Percentiles rank a stretch among this genome's conserved stretches.
Evolutionary conservation across 92 coral and sea anemone genomes (phyloP).

Genomic region (Bergia sp.): DNA sequence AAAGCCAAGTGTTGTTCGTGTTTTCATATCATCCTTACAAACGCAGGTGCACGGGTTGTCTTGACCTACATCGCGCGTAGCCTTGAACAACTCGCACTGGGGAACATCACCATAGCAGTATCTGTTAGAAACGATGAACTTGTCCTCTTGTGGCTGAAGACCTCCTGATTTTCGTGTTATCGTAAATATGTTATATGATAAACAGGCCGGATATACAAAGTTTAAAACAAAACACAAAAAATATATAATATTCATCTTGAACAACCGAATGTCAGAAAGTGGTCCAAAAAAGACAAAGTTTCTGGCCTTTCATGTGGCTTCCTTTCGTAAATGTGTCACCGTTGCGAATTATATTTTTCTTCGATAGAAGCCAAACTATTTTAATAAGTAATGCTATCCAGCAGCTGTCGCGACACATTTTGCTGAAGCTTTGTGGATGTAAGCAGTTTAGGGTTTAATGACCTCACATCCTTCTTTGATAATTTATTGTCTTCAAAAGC

Average conservation of each 20-base stretch:
- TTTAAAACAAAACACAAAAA: neutral
- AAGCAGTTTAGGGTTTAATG: slow-evolving; percentile 19
- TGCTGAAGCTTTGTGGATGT: slow-evolving; percentile 12
- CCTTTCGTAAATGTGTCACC: neutral
- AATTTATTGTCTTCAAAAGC: neutral
- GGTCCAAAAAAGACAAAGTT: neutral
- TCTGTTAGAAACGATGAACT: slow-evolving; percentile 1
- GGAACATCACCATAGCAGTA: slow-evolving; percentile 16
- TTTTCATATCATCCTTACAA: neutral
- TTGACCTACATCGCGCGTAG: neutral
- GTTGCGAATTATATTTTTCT: neutral
- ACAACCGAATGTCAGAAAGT: neutral
- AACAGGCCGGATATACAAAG: neutral
- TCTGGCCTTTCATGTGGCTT: neutral
- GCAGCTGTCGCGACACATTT: slow-evolving; percentile 7
- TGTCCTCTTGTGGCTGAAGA: slow-evolving; percentile 3
- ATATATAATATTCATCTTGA: neutral
- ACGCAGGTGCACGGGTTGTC: neutral
- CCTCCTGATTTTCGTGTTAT: slow-evolving; percentile 10
- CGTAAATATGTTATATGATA: slow-evolving; percentile 15
- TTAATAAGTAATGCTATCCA: neutral
- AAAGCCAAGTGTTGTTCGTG: slow-evolving; percentile 17
- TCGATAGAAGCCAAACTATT: neutral
- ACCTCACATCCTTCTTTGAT: slow-evolving; percentile 26
- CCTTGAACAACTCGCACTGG: slow-evolving; percentile 11